These are phyloP conservation scores for Thereva unica DNA, from an alignment of 2,888 invertebrate species.

Conservation along the genomic window DNA sequence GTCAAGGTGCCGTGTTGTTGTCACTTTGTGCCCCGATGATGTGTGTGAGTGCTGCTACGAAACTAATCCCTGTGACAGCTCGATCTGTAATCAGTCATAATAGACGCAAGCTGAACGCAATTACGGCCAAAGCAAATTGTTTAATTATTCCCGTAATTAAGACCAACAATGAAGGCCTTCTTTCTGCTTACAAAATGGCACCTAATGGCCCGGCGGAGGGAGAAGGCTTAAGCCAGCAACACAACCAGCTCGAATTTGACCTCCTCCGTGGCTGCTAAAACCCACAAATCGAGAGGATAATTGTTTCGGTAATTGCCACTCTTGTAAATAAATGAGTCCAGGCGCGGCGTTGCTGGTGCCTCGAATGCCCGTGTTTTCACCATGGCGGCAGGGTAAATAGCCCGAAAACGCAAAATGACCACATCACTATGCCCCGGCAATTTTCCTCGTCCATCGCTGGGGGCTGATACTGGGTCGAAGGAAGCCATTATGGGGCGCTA, in stretches of 20 bases:
- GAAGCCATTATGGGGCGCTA: conserved; percentile 3
- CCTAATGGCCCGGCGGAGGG: conserved; percentile 4
- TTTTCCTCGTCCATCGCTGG: not conserved
- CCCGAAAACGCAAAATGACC: not conserved
- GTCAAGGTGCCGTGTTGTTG: not conserved
- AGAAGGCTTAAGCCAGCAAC: not conserved
- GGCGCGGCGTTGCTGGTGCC: not conserved
- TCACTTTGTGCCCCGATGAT: not conserved
- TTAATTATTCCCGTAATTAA: not conserved
- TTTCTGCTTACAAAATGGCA: not conserved
- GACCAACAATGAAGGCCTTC: no score
- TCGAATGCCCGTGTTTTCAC: not conserved
- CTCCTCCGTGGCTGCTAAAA: no score
- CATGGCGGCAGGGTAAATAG: not conserved
- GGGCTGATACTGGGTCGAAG: not conserved
- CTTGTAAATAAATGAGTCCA: conserved; percentile 20
- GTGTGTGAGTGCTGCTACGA: not conserved
- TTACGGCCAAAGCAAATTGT: not conserved
- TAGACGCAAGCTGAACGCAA: no score
- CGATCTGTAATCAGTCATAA: no score
- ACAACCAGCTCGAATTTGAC: conserved; percentile 3
- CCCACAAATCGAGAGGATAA: conserved; percentile 20
- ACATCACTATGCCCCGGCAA: not conserved
- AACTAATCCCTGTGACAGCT: no score
- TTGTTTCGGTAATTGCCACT: conserved; percentile 25